Base-by-base conservation (phyloP, 2,113 vertebrate species). In the Speoplatyrhinus poulsoni region DNA sequence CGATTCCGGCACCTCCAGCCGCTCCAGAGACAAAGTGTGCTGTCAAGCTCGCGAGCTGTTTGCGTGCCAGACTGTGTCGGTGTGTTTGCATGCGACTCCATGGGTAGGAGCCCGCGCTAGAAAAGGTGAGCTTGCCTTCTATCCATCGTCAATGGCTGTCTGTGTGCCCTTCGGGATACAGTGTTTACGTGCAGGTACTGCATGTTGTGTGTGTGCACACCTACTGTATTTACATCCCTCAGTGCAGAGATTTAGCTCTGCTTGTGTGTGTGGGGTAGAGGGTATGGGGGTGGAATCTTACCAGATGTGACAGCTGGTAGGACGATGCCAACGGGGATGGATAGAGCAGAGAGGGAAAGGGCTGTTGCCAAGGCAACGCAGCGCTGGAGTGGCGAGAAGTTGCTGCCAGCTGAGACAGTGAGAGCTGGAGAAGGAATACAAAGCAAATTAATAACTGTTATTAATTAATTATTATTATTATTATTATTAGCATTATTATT, bases 341-440 rank as follows among this genome's bases (percentile, higher is more conserved):
- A 74, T 88, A 70, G 67, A 86, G 88, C 69, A 75, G 88, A 83
- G 15, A 76, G 50, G 75, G 85, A 92, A 93, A 82, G 62, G 89
- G 74, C 12, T 67, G 91, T 73, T 75, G 89, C 73, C 79, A 88
- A 1, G 76, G 64, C 19, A 77, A 77, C 79, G 46, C 89, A 0
- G 67, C 80, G 81, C 83, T 82, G 7, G 80, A 77, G 80, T 71
- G 84, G 83, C 7, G 81, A 1, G 92, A 90, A 1, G 92, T 85
- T 48, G 88, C 90, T 1, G 73, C 92, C 54, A 98, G 91, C 92
- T 98, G 95, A 70, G 96, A 98, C 13, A 95, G 87, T 0, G 95
- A 96, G 60, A 97, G 84, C 97, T 99, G 92, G 13, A 11, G 80
- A 72, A 63, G 61, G 60, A 82, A 70, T 0, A 3, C 36, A 41